A percentile compares a stretch with the other conserved stretches of the same genome.
phyloP scores from a whole-genome alignment of 2,113 vertebrate genomes.

The Sebastes fasciatus region DNA sequence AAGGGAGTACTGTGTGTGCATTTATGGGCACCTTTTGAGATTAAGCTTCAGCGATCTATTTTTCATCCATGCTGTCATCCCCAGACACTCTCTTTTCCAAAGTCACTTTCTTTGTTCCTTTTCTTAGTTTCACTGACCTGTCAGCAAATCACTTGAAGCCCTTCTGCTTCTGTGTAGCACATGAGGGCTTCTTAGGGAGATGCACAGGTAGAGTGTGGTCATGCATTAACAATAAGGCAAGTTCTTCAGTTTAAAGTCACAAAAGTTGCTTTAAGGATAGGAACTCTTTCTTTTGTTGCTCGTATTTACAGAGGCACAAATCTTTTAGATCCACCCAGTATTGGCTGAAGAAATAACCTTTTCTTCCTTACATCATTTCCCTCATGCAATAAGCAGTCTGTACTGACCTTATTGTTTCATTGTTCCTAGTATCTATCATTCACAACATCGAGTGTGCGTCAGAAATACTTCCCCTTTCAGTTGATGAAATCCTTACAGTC shows the following conservation, averaged over 20 bases:
- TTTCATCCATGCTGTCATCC: constrained; percentile 27
- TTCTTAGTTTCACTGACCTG: constrained; percentile 38
- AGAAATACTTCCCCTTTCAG: not conserved
- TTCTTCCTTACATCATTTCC: not conserved
- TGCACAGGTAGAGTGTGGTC: constrained; percentile 14
- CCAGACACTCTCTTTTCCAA: constrained; percentile 11
- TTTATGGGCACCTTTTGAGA: constrained; percentile 13
- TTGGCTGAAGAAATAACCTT: not conserved
- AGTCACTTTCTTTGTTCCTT: constrained; percentile 33
- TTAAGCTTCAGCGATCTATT: constrained; percentile 11
- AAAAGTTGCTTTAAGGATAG: constrained; percentile 3
- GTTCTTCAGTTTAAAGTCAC: constrained; percentile 6
- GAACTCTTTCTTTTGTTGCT: constrained; percentile 3
- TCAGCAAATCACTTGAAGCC: constrained; percentile 40
- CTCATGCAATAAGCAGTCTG: not conserved
- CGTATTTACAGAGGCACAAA: not conserved
- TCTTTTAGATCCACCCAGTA: not conserved
- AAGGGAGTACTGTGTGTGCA: not conserved
- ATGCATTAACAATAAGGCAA: constrained; percentile 20
- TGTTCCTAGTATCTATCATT: constrained; percentile 7
- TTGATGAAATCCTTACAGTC: constrained; percentile 32
- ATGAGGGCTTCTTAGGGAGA: constrained; percentile 17
- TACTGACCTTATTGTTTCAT: not conserved
- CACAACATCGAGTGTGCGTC: not conserved
- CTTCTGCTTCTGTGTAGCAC: not conserved